phyloP scores from a whole-genome alignment of 2,797 vertebrate species.

The Ispidina lecontei region DNA sequence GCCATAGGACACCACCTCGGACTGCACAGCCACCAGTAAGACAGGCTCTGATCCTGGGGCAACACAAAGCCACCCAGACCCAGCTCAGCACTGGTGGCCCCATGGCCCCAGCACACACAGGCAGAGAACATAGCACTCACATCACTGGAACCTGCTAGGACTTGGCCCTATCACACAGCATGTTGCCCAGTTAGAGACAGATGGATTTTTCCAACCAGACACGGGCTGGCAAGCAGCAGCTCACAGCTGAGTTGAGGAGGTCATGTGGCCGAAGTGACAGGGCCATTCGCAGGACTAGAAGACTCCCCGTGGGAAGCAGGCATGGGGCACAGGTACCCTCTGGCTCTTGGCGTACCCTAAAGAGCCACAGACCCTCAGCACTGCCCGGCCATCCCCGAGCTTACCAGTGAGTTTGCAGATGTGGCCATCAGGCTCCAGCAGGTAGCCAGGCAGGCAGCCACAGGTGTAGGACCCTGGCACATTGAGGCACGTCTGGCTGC shows the following conservation, averaged over 20 bases:
- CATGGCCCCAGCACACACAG: accelerated
- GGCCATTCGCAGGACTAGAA: not conserved
- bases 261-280: not conserved
- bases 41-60: conserved; percentile 81
- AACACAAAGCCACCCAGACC: not conserved
- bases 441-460: conserved; percentile 80
- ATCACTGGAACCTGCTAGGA: not conserved
- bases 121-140: accelerated
- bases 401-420: conserved; percentile 88
- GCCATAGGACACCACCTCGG: conserved; percentile 82
- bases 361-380: accelerated
- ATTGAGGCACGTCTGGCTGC: conserved; percentile 89
- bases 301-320: not conserved
- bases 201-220: not conserved
- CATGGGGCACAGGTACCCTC: not conserved
- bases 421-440: conserved; percentile 83
- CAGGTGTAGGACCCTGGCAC: conserved; percentile 84
- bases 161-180: not conserved
- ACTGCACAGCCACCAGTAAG: conserved; percentile 87
- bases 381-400: not conserved
- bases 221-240: not conserved
- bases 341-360: not conserved
- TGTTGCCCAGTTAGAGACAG: not conserved
- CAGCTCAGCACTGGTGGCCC: not conserved
- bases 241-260: not conserved